phyloP scores from a whole-genome alignment of 2,797 vertebrate species.

The Dipus sagitta region DNA sequence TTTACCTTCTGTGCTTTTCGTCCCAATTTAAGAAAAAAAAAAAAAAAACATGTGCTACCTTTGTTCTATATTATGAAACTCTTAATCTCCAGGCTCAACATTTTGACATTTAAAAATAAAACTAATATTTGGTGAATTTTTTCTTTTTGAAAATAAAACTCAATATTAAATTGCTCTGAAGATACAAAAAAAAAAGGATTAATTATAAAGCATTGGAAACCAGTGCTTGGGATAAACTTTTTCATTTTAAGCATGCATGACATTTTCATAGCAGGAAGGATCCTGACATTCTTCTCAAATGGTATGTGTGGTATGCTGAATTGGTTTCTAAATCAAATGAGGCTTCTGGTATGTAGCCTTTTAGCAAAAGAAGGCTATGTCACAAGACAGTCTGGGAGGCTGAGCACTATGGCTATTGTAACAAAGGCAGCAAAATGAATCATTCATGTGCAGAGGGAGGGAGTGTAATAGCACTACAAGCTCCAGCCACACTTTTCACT shows the following conservation, averaged over 20 bases:
- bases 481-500: slow-evolving; percentile 74
- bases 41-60: slow-evolving; percentile 61
- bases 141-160: slow-evolving; percentile 64
- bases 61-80: slow-evolving; percentile 64
- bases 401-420: slow-evolving; percentile 86
- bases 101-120: slow-evolving; percentile 65
- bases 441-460: slow-evolving; percentile 85
- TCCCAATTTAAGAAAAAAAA: slow-evolving; percentile 47
- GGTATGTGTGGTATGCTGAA: slow-evolving; percentile 79
- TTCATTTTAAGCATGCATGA: slow-evolving; percentile 74
- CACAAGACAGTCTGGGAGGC: slow-evolving; percentile 82
- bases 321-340: slow-evolving; percentile 83
- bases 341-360: slow-evolving; percentile 80
- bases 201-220: slow-evolving; percentile 65
- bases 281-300: slow-evolving; percentile 68
- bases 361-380: slow-evolving; percentile 83
- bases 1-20: neutral
- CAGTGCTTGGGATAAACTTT: slow-evolving; percentile 69
- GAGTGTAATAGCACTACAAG: slow-evolving; percentile 82
- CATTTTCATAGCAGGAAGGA: slow-evolving; percentile 76
- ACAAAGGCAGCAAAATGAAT: slow-evolving; percentile 87
- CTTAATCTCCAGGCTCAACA: slow-evolving; percentile 66
- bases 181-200: slow-evolving; percentile 31
- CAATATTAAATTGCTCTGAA: slow-evolving; percentile 73
- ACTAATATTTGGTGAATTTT: neutral